Evolutionary conservation across 1,140 invertebrate genomes (phyloP), one percentile per base, ranked within the genome.

Genomic region (Yoshiicerus persimilis): DNA sequence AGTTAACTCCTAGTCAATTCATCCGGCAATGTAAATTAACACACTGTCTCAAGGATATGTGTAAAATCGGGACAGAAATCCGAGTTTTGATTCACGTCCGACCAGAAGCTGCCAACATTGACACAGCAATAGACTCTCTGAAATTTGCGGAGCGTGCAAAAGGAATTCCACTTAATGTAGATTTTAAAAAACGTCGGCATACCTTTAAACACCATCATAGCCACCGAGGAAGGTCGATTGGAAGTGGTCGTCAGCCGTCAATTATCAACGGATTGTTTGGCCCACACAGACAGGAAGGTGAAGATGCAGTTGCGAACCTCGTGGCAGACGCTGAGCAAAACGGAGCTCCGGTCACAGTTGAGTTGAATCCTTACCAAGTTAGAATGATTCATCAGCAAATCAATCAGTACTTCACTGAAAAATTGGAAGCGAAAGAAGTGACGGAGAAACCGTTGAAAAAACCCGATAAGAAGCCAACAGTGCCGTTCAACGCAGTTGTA

Each of bases 11-110:
- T 0, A 70, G 80, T 27, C 89, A 89, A 20, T 84, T 88, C 80
- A 84, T 88, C 41, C 88, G 89, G 3, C 87, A 89, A 25, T 84
- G 85, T 30, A 89, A 88, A 27, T 64, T 90, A 30, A 86, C 88
- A 1, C 88, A 89, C 25, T 90, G 89, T 85, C 89, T 90, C 16
- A 87, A 89, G 39, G 89, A 90, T 36, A 87, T 90, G 34, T 23
- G 88, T 6, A 30, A 41, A 11, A 47, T 70, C 13, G 56, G 75
- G 23, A 84, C 84, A 4, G 87, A 89, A 30, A 85, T 90, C 13
- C 87, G 89, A 9, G 62, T 90, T 39, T 5, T 90, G 3, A 56
- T 89, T 13, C 89, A 90, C 34, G 34, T 90, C 13, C 38, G 89
- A 16, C 88, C 89, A 1, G 89, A 90, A 38, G 39, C n/a, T 16